Conservation (phyloP, 1,140 invertebrate species). For the Drosophila pseudoobscura region DNA sequence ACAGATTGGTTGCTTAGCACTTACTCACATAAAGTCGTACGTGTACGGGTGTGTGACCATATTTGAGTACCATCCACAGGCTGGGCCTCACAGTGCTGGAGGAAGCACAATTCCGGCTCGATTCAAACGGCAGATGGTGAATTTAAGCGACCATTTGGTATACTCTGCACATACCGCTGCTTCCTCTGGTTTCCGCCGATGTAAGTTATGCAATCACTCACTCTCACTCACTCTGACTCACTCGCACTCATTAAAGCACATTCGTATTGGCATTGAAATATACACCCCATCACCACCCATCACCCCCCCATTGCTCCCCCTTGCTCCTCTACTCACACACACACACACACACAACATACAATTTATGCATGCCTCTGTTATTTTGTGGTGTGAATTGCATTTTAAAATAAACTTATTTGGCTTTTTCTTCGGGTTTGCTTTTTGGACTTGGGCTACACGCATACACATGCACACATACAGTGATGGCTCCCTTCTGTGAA, state of each 20-base stretch:
- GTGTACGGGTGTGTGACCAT: neutral
- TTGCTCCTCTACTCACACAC: neutral
- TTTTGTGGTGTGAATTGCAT: slow-evolving; percentile 74
- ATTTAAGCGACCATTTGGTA: slow-evolving; percentile 80
- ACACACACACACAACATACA: slow-evolving; percentile 40
- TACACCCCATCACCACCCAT: slow-evolving; percentile 6
- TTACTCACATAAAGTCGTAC: neutral
- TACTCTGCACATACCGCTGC: slow-evolving; percentile 82
- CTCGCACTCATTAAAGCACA: neutral
- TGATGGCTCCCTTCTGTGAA: too few species aligned
- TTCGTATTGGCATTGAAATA: slow-evolving; percentile 29
- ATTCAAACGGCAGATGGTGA: slow-evolving; percentile 81
- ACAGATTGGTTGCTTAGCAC: neutral
- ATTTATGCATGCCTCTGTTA: slow-evolving; percentile 68
- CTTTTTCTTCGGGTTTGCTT: slow-evolving; percentile 34
- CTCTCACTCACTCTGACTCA: slow-evolving; percentile 11
- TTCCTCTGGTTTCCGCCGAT: slow-evolving; percentile 82
- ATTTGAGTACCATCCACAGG: slow-evolving; percentile 34
- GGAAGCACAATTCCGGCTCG: slow-evolving; percentile 78
- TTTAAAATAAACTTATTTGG: slow-evolving; percentile 68
- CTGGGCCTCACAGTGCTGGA: slow-evolving; percentile 80
- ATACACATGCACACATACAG: neutral
- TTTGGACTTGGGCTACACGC: slow-evolving; percentile 17
- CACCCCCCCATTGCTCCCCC: too few species aligned
- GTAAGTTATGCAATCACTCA: slow-evolving; percentile 74